phyloP scores from a whole-genome alignment of 2,888 invertebrate genomes.

The Chloroclysta siterata region DNA sequence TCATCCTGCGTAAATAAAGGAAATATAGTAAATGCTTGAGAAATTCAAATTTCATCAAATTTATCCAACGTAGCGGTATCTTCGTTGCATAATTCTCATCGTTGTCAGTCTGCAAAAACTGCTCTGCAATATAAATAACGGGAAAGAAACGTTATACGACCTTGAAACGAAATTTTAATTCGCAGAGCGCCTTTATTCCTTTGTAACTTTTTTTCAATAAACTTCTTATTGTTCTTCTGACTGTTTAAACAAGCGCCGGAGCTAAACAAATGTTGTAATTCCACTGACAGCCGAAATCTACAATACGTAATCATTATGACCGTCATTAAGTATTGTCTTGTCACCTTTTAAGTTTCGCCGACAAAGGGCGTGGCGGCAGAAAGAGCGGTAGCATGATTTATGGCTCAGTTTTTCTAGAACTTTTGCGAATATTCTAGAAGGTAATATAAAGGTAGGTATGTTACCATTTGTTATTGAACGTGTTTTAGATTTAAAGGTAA shows the following conservation, averaged over 20 bases:
- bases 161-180: constrained; percentile 36
- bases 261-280: constrained; percentile 50
- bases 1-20: too few relatives aligned
- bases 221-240: constrained; percentile 43
- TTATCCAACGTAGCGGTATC: constrained; percentile 8
- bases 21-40: background rate
- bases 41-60: background rate
- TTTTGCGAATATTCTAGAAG: constrained; percentile 20
- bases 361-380: constrained; percentile 54
- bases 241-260: constrained; percentile 51
- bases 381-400: constrained; percentile 35
- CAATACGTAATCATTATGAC: constrained; percentile 76
- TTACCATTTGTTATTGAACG: constrained; percentile 1
- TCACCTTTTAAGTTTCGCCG: constrained; percentile 72
- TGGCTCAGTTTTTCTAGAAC: constrained; percentile 11
- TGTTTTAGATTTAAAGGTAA: background rate
- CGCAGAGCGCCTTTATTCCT: constrained; percentile 31
- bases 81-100: constrained; percentile 30
- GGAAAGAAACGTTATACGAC: constrained; percentile 32
- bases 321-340: constrained; percentile 77
- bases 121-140: constrained; percentile 38
- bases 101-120: constrained; percentile 25
- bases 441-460: background rate
- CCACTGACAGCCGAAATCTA: constrained; percentile 60
- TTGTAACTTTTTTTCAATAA: constrained; percentile 25